Percentiles rank a stretch among this genome's conserved stretches.
Evolutionary conservation across 1,140 invertebrate species (phyloP).

Genomic region (Pseudomyrmex gracilis): DNA sequence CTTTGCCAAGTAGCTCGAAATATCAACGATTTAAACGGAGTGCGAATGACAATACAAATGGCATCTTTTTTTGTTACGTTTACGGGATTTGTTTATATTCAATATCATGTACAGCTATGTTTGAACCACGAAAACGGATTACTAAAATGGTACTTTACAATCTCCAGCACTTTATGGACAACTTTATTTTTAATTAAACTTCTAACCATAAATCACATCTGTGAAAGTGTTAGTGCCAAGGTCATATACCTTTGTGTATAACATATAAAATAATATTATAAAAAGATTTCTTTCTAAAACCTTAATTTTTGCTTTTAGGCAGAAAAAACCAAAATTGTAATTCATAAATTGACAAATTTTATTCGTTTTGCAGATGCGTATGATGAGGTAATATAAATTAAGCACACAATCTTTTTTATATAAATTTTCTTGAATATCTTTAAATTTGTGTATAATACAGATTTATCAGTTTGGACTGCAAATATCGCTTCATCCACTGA

Average conservation of each 20-base stretch:
- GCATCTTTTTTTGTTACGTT: background rate
- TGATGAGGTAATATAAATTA: no score
- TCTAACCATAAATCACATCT: slow-evolving; percentile 5
- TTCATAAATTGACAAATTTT: no score
- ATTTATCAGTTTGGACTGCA: no score
- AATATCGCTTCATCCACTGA: no score
- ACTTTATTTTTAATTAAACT: background rate
- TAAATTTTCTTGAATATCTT: no score
- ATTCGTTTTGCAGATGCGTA: no score
- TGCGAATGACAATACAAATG: slow-evolving; percentile 17
- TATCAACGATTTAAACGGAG: slow-evolving; percentile 1
- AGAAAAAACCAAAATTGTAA: no score
- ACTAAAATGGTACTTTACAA: background rate
- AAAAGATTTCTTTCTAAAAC: background rate
- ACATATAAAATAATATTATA: no score
- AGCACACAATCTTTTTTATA: no score
- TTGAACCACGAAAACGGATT: background rate
- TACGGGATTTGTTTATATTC: background rate
- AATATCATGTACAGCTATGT: slow-evolving; percentile 10
- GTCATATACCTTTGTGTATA: background rate
- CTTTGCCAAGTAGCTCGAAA: background rate
- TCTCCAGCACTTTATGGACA: background rate
- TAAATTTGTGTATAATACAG: no score
- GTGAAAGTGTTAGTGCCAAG: slow-evolving; percentile 29
- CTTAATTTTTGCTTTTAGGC: no score